Conservation (phyloP, 1,140 invertebrate genomes). For the Plutomurus gul region DNA sequence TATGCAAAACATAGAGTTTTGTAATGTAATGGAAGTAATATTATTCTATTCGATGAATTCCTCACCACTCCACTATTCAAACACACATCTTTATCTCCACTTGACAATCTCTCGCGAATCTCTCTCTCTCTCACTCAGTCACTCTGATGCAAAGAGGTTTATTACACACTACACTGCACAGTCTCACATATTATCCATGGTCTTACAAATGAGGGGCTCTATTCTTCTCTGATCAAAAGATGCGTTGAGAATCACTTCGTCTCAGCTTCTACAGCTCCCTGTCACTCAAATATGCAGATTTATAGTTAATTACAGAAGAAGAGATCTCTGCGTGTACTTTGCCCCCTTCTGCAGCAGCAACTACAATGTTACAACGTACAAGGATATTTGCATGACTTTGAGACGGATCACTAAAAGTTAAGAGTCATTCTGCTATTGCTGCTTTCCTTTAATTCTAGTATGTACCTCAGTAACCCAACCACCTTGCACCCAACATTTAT, state of each 20-base stretch:
- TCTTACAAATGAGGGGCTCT: neutral
- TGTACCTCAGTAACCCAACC: neutral
- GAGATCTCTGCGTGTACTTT: neutral
- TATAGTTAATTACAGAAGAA: conserved; percentile 22
- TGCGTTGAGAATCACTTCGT: conserved; percentile 24
- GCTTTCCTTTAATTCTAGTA: neutral
- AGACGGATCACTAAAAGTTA: neutral
- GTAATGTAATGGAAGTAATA: too few relatives aligned
- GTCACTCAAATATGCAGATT: conserved; percentile 29
- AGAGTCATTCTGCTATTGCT: conserved; percentile 3
- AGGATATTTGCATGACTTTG: neutral
- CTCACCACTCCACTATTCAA: neutral
- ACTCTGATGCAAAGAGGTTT: neutral
- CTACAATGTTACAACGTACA: too few relatives aligned
- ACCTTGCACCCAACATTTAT: too few relatives aligned
- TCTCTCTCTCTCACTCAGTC: neutral
- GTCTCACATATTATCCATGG: neutral
- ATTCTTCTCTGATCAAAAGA: conserved; percentile 6
- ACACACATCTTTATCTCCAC: neutral
- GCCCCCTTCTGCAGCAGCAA: too few relatives aligned
- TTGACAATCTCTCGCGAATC: conserved; percentile 19
- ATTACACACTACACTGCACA: neutral
- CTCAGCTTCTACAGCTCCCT: conserved; percentile 14
- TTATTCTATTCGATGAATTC: neutral
- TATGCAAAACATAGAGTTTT: conserved; percentile 25